Evolutionary conservation across 2,888 invertebrate species (phyloP), one percentile per base, ranked within the genome.

Genomic region (Auanema freiburgensis): DNA sequence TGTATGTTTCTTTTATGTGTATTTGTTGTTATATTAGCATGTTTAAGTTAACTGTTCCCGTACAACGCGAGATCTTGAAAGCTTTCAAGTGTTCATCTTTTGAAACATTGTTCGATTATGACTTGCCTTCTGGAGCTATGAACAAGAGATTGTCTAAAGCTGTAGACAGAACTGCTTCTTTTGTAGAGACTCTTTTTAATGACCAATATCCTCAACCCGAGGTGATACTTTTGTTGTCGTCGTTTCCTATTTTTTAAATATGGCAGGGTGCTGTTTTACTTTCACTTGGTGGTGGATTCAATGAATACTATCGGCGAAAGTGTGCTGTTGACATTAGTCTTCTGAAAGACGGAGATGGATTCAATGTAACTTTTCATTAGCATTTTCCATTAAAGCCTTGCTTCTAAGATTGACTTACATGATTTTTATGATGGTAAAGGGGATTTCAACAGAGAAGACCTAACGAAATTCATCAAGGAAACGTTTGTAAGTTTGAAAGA

Each of bases 41-140:
- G 16, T 10, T 12, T 14, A 54, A 67, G 67, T 21, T 73, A 41
- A 63, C 67, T 55, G 69, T 65, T 14, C 60, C 62, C 12, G 60
- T 25, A 40, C 59, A 55, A 42, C 53, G 63, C 11, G 44, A 60
- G 8, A 63, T 74, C 24, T 40, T 76, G 0, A 64, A 67, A 14
- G 33, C 63, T 12, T 73, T 68, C 46, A 65, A 54, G n/a, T 70
- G 69, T 41, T 40, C 41, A 5, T 71, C 71, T 3, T 72, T 72
- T 57, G 74, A 74, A 52, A 68, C 66, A 1, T 46, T 72, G 12
- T 60, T 70, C 10, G 78, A 78, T 55, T 78, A 78, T 59, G 78
- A 76, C 58, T 56, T 69, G 5, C 66, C 74, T 3, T 46, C 60
- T 42, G 76, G 71, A 3, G 25, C 59, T n/a, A 59, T 58, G 12